Base-by-base conservation (phyloP, 2,797 vertebrate genomes). In the Gambusia yucatana region DNA sequence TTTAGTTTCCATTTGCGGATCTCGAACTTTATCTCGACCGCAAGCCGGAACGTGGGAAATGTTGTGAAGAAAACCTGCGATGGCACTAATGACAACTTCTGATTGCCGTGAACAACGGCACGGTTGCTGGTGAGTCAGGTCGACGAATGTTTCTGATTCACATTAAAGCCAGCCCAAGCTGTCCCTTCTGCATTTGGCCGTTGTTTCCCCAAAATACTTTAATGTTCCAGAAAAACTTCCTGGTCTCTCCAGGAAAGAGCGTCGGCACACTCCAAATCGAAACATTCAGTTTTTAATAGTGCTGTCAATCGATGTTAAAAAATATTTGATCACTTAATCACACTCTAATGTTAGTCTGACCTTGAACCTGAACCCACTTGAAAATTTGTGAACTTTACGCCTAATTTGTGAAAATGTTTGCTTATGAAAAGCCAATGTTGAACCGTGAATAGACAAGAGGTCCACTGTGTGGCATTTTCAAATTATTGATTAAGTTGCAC, bases 1-100 rank as follows among this genome's bases (percentile, higher is more conserved):
- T 74, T 65, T 50, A 36, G 8, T 74, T 72, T 75, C 28, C 28
- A 44, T 46, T 78, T 13, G 48, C 28, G 63, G 44, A 20, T 74
- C 61, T 20, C 0, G 61, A 78, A 75, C 44, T 61, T 75, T 33
- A 67, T 78, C 47, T 6, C 6, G 79, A 76, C 75, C 86, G 36
- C 10, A 17, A 73, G 41, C 79, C 44, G 44, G 14, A 65, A 81
- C 14, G 67, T 55, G 72, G 75, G 39, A 84, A 77, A 76, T 85
- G 71, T 33, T 77, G 55, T 1, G 16, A 79, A 46, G 11, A 74
- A 79, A 75, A n/a, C 44, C 59, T 57, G 44, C 17, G 48, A 79
- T 70, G 41, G 14, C 77, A 3, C 57, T 41, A 77, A 74, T 74
- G 75, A 43, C 10, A 30, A 55, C 50, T 76, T 88, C 76, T 57